Conservation (phyloP, 2,797 vertebrate species). For the Syngnathus rostellatus region DNA sequence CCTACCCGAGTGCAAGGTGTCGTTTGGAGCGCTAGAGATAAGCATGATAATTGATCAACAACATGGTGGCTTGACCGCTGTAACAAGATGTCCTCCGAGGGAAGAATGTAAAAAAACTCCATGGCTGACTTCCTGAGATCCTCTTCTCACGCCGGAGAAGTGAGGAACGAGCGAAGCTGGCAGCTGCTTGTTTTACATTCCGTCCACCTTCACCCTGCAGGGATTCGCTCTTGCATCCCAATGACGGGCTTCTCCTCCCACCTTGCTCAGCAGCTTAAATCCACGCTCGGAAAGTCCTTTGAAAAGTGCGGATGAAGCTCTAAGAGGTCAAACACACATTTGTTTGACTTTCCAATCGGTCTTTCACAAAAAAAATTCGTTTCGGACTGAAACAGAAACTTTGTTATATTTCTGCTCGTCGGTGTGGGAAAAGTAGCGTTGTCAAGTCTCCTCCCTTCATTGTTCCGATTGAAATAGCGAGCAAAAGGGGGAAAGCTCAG, state of each 20-base stretch:
- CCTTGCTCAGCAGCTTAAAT: not conserved
- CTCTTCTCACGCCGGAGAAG: slow-evolving; percentile 11
- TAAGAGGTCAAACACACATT: not conserved
- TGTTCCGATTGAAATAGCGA: slow-evolving; percentile 31
- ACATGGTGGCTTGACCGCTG: not conserved
- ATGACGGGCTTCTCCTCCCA: slow-evolving; percentile 29
- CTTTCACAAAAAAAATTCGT: not conserved
- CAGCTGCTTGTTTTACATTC: slow-evolving; percentile 46
- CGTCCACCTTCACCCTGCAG: slow-evolving; percentile 36
- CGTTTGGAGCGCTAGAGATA: slow-evolving; percentile 49
- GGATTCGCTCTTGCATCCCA: slow-evolving; percentile 39
- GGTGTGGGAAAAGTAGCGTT: no score
- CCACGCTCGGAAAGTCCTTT: slow-evolving; percentile 1
- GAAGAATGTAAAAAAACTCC: not conserved
- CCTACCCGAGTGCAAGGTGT: slow-evolving; percentile 34
- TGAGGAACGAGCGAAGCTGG: slow-evolving; percentile 21
- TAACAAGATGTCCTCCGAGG: not conserved
- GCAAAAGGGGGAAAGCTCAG: slow-evolving; percentile 41
- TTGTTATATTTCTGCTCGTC: no score
- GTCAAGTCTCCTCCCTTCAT: slow-evolving; percentile 20
- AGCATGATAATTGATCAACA: slow-evolving; percentile 43
- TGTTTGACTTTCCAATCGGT: not conserved
- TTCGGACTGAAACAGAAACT: not conserved
- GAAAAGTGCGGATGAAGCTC: not conserved
- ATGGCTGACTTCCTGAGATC: slow-evolving; percentile 4